phyloP scores from a whole-genome alignment of 2,113 vertebrate species.

The Hemichromis elongatus region DNA sequence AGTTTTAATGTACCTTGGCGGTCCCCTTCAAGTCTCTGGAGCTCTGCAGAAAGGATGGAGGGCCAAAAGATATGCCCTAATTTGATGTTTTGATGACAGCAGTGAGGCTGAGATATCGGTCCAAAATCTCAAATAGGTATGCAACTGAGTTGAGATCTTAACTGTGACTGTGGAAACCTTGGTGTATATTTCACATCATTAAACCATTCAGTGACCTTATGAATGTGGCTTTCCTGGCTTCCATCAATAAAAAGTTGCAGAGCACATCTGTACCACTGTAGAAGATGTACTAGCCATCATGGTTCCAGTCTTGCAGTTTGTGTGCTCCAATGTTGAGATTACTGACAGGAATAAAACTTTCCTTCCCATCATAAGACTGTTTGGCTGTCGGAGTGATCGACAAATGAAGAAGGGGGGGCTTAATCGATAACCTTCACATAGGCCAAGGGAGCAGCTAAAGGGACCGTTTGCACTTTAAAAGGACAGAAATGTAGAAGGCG shows the following conservation, averaged over 20 bases:
- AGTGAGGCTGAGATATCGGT: not conserved
- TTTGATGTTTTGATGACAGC: not conserved
- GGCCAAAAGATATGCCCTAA: not conserved
- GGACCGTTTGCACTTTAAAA: conserved; percentile 58
- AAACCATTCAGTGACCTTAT: not conserved
- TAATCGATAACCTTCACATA: conserved; percentile 44
- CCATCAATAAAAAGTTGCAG: not conserved
- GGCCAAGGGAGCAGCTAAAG: not conserved
- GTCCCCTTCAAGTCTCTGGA: not conserved
- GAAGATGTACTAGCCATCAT: not conserved
- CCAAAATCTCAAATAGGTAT: not conserved
- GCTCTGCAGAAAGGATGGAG: not conserved
- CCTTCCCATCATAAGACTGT: conserved; percentile 1
- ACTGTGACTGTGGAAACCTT: not conserved
- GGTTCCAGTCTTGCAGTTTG: not conserved
- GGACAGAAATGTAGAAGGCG: conserved; percentile 55
- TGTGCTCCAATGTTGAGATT: not conserved
- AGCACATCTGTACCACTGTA: not conserved
- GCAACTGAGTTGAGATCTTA: not conserved
- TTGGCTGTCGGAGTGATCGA: not conserved
- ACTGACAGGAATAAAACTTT: not conserved
- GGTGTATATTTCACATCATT: not conserved
- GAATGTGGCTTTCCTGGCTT: not conserved
- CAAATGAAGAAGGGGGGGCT: not conserved
- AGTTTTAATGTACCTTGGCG: not conserved